These are phyloP conservation scores for Aramus guarauna DNA, from an alignment of 2,113 vertebrate genomes.

Conservation along the genomic window DNA sequence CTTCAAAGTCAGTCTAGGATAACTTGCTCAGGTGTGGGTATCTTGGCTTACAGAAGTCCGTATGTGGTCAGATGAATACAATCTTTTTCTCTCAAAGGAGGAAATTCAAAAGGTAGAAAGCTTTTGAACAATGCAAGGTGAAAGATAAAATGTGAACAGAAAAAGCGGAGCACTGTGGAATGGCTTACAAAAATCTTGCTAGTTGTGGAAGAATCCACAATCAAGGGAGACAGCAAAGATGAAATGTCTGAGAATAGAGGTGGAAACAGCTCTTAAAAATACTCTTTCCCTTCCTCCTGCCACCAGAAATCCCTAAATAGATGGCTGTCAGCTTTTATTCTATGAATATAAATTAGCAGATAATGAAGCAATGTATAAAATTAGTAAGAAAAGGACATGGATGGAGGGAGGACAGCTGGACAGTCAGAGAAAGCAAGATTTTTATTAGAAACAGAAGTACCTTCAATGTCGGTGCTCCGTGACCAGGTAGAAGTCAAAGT, in stretches of 20 bases:
- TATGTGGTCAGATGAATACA: background rate
- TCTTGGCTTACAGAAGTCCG: background rate
- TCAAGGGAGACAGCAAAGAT: background rate
- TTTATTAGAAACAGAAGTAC: background rate
- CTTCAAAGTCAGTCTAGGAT: background rate
- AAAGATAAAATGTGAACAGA: background rate
- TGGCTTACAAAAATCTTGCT: background rate
- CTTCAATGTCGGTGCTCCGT: background rate
- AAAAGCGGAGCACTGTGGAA: background rate
- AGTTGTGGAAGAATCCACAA: background rate
- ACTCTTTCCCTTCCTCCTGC: background rate
- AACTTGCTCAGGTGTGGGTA: background rate
- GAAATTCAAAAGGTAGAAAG: background rate
- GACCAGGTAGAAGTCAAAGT: background rate
- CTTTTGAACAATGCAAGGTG: conserved; percentile 8
- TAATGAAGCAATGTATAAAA: conserved; percentile 40
- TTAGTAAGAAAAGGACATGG: background rate
- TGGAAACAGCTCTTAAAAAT: background rate
- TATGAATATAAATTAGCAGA: conserved; percentile 48
- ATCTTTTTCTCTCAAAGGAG: background rate
- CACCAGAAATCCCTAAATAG: conserved; percentile 23
- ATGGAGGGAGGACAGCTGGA: background rate
- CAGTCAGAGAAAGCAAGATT: background rate
- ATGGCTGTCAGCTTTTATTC: conserved; percentile 22
- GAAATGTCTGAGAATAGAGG: background rate